These are phyloP conservation scores for Diadema setosum DNA, from an alignment of 35 echinoderm and acorn worm species.

Conservation along the genomic window DNA sequence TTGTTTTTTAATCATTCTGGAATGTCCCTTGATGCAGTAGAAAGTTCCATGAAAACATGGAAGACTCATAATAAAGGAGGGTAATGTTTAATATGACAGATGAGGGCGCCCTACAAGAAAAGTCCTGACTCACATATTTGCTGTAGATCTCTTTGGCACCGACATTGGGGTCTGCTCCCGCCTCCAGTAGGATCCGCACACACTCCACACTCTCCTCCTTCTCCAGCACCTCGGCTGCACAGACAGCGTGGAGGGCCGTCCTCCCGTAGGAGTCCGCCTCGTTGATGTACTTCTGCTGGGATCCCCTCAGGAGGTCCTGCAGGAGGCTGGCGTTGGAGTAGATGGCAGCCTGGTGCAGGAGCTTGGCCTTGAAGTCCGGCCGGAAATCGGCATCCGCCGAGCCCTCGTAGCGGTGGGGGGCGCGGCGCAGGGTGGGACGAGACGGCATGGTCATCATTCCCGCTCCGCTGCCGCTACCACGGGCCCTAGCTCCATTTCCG, in stretches of 20 bases:
- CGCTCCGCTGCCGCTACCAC: background rate
- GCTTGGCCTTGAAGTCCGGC: constrained; percentile 50
- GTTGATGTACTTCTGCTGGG: constrained; percentile 66
- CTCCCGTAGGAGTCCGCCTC: constrained; percentile 68
- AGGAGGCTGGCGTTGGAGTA: constrained; percentile 68
- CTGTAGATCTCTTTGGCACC: constrained; percentile 36
- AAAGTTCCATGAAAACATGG: no score
- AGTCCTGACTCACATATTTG: constrained; percentile 54
- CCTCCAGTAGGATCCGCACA: constrained; percentile 59
- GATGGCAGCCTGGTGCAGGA: constrained; percentile 88
- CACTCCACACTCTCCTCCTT: constrained; percentile 73
- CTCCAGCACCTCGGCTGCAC: constrained; percentile 54
- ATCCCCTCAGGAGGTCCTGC: constrained; percentile 70
- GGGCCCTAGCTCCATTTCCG: background rate
- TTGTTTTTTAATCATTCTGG: no score
- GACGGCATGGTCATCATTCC: background rate
- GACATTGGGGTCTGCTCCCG: constrained; percentile 85
- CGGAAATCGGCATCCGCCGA: background rate
- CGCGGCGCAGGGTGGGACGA: background rate
- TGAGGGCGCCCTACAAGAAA: background rate
- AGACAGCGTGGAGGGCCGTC: constrained; percentile 84
- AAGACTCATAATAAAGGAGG: no score
- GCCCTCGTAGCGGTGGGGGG: background rate
- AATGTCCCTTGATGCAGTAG: no score
- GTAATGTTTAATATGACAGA: background rate